phyloP scores from a whole-genome alignment of 2,113 vertebrate genomes.

The Ptychochromis oligacanthus region DNA sequence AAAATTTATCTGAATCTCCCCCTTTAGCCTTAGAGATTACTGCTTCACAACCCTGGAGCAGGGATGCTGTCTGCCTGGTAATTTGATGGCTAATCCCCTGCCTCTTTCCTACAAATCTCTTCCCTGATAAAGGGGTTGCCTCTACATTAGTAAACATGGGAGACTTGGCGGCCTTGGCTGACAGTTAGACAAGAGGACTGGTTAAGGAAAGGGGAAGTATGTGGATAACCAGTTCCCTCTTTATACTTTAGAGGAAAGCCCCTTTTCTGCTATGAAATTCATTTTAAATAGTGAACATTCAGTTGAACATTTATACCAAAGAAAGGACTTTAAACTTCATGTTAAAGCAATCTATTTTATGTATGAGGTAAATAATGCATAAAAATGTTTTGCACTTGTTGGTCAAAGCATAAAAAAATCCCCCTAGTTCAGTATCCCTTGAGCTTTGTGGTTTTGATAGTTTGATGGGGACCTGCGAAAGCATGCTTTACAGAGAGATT shows the following conservation, averaged over 20 bases:
- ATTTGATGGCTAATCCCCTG: constrained; percentile 79
- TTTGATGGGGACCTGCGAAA: constrained; percentile 23
- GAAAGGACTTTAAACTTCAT: not conserved
- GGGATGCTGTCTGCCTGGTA: constrained; percentile 77
- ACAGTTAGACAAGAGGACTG: constrained; percentile 57
- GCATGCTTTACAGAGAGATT: not conserved
- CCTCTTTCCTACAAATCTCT: constrained; percentile 77
- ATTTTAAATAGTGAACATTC: not conserved
- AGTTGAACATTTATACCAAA: not conserved
- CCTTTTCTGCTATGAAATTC: constrained; percentile 3
- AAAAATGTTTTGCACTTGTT: constrained; percentile 13
- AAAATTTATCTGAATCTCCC: constrained; percentile 72
- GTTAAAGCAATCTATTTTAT: not conserved
- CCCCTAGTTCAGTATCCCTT: not conserved
- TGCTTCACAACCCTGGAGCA: constrained; percentile 67
- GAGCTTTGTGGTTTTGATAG: constrained; percentile 18
- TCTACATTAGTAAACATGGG: constrained; percentile 75
- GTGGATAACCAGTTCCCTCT: constrained; percentile 29
- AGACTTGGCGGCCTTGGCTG: constrained; percentile 56
- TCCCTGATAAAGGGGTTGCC: constrained; percentile 75
- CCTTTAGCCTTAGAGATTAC: constrained; percentile 72
- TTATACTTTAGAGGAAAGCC: constrained; percentile 5
- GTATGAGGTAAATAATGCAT: constrained; percentile 9
- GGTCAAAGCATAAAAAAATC: not conserved
- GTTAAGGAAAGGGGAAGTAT: constrained; percentile 26